Percentiles rank a stretch among this genome's conserved stretches.
Evolutionary conservation across 2,113 vertebrate species (phyloP).

Genomic region (Poicephalus gulielmi): DNA sequence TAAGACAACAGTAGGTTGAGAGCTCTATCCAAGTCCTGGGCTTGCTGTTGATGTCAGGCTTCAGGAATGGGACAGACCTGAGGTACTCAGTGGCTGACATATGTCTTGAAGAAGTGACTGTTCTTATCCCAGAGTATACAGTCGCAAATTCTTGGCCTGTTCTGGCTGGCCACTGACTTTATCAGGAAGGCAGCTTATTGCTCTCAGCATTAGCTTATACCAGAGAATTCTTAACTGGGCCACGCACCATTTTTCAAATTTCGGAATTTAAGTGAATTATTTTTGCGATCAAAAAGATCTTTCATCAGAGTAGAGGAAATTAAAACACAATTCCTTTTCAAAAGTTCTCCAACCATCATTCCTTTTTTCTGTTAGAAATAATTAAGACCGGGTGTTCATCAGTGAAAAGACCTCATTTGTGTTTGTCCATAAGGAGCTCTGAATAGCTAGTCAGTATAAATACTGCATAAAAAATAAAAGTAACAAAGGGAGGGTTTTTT

Average conservation of each 20-base stretch:
- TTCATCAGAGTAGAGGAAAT: not conserved
- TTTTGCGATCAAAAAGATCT: not conserved
- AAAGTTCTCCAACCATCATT: not conserved
- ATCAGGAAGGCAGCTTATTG: not conserved
- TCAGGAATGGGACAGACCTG: not conserved
- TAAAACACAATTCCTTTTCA: not conserved
- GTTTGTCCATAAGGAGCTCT: constrained; percentile 36
- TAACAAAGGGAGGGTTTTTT: constrained; percentile 1
- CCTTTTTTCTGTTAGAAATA: not conserved
- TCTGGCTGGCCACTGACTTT: not conserved
- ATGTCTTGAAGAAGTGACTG: not conserved
- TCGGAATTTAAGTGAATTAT: not conserved
- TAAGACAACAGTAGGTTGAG: not conserved
- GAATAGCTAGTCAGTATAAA: constrained; percentile 43
- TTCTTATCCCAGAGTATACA: not conserved
- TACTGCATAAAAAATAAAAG: constrained; percentile 30
- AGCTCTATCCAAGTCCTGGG: not conserved
- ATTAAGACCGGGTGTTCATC: not conserved
- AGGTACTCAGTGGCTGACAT: not conserved
- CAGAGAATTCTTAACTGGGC: not conserved
- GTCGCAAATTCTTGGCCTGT: not conserved
- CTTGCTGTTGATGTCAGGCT: not conserved
- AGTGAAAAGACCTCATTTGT: constrained; percentile 12
- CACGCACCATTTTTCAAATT: not conserved
- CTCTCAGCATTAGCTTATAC: not conserved